Evolutionary conservation across 2,797 vertebrate genomes (phyloP).

Genomic region (Hypotaenidia okinawae): DNA sequence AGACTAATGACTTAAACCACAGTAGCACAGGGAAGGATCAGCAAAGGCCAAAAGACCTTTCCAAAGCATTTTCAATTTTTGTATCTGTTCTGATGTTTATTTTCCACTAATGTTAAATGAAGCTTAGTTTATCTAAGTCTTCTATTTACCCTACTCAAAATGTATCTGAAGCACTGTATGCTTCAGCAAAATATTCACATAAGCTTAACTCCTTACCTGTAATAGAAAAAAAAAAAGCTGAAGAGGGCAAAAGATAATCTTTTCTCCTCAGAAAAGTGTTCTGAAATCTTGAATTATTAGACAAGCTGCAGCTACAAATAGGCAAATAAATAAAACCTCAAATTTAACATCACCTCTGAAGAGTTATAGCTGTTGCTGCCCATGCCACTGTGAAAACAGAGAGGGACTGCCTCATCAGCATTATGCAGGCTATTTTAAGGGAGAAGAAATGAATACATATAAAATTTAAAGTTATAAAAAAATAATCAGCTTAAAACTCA

Average conservation of each 20-base stretch:
- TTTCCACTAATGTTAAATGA: neutral
- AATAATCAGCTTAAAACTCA: neutral
- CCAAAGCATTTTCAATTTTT: neutral
- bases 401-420: neutral
- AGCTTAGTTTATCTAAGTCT: neutral
- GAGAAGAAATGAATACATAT: neutral
- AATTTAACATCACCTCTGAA: neutral
- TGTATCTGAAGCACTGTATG: neutral
- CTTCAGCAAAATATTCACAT: neutral
- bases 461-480: neutral
- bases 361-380: neutral
- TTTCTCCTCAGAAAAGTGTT: neutral
- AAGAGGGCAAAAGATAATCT: neutral
- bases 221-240: neutral
- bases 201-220: neutral
- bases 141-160: neutral
- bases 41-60: neutral
- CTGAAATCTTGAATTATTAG: neutral
- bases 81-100: neutral
- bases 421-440: neutral
- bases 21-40: neutral
- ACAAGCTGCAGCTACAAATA: neutral
- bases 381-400: neutral
- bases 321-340: neutral
- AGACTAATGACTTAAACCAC: neutral